Conservation (phyloP, 2,888 invertebrate genomes). For the Xanthorhoe designata region DNA sequence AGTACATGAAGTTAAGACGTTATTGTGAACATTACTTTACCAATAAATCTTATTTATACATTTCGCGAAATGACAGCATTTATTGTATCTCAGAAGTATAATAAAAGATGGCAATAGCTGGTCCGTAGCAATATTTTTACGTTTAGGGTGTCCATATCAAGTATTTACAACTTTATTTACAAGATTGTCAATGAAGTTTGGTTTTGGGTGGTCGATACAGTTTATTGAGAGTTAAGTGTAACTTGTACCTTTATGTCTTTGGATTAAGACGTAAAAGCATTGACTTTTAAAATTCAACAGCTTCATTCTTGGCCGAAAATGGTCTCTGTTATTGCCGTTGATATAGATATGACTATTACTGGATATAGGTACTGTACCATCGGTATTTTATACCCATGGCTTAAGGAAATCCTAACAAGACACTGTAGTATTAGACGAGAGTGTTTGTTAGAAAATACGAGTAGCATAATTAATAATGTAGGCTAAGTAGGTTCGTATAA, state of each 20-base stretch:
- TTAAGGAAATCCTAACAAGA: not conserved
- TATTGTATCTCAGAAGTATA: slow-evolving; percentile 60
- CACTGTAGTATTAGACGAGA: not conserved
- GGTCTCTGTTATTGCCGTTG: slow-evolving; percentile 11
- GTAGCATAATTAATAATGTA: not conserved
- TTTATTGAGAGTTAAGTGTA: slow-evolving; percentile 19
- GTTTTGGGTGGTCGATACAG: slow-evolving; percentile 29
- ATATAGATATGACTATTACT: slow-evolving; percentile 1
- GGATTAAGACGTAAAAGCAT: slow-evolving; percentile 17
- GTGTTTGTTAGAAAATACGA: not conserved
- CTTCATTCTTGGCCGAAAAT: slow-evolving; percentile 13
- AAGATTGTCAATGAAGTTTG: slow-evolving; percentile 26
- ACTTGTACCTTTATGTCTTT: slow-evolving; percentile 10
- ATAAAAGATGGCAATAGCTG: slow-evolving; percentile 18
- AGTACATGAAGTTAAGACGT: slow-evolving; percentile 59
- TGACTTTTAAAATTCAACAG: not conserved
- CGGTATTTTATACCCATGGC: not conserved
- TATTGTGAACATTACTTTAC: slow-evolving; percentile 61
- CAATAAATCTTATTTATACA: slow-evolving; percentile 73
- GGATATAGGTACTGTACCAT: not conserved
- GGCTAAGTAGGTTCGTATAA: not conserved
- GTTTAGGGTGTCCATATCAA: slow-evolving; percentile 46
- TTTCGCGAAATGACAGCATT: slow-evolving; percentile 65
- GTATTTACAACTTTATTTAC: slow-evolving; percentile 33
- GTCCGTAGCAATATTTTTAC: slow-evolving; percentile 51